Percentiles rank a stretch among this genome's conserved stretches.
phyloP scores from a whole-genome alignment of 2,113 vertebrate species.

The Fregetta grallaria region DNA sequence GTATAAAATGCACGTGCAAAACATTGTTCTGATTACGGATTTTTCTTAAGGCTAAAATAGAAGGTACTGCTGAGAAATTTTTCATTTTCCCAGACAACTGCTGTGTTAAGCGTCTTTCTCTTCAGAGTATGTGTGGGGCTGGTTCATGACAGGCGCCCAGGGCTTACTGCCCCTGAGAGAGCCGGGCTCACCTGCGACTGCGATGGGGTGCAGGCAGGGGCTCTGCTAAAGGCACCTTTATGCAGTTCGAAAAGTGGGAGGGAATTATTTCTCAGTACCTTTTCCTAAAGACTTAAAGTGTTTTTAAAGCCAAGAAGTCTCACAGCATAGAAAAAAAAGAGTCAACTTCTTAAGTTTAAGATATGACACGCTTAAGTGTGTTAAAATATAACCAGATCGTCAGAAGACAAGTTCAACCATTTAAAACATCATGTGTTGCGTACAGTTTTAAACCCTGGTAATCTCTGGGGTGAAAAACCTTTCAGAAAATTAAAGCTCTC shows the following conservation, averaged over 20 bases:
- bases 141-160: fast-evolving
- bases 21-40: not conserved
- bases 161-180: not conserved
- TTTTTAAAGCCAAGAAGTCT: not conserved
- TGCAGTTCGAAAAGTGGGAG: not conserved
- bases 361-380: not conserved
- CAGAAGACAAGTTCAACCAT: not conserved
- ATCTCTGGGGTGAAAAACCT: not conserved
- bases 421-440: fast-evolving
- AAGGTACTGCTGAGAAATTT: not conserved
- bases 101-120: not conserved
- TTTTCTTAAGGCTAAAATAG: not conserved
- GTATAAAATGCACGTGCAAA: not conserved
- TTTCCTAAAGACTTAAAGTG: not conserved
- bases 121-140: not conserved
- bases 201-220: fast-evolving
- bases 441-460: not conserved
- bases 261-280: not conserved
- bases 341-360: not conserved
- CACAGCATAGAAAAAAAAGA: not conserved
- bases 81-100: not conserved
- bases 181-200: not conserved
- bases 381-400: not conserved
- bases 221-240: not conserved
- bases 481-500: not conserved